Evolutionary conservation across 2,888 invertebrate species (phyloP).

Genomic region (Eupithecia subfuscata): DNA sequence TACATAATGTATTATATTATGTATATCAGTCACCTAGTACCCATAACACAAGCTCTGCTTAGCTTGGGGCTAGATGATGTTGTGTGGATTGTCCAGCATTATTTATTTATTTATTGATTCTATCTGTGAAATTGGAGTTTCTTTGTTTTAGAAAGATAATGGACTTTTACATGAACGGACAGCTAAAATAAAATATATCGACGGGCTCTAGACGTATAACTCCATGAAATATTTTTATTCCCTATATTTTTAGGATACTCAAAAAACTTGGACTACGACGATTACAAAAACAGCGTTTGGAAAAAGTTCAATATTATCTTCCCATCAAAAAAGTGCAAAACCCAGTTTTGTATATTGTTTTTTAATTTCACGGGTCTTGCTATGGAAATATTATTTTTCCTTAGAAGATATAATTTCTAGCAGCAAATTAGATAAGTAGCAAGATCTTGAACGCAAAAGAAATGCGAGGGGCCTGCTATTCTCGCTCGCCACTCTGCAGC

Average conservation of each 20-base stretch:
- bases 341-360: background rate
- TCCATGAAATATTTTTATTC: background rate
- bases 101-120: background rate
- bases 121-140: background rate
- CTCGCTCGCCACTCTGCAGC: background rate
- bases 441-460: background rate
- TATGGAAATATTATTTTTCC: background rate
- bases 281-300: background rate
- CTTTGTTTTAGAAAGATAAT: background rate
- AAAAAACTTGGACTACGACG: background rate
- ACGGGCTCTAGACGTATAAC: background rate
- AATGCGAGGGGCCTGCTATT: background rate
- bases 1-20: too few species aligned
- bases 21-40: too few species aligned
- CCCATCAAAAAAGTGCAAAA: background rate
- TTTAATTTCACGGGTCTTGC: background rate
- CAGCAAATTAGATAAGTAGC: background rate
- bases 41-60: too few species aligned
- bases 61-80: too few species aligned
- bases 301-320: constrained; percentile 1
- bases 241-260: background rate
- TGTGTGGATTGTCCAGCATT: too few species aligned
- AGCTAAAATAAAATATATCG: background rate
- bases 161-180: too few species aligned
- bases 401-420: background rate